Conservation (phyloP, 2,888 invertebrate species). For the Trichopria drosophilae region DNA sequence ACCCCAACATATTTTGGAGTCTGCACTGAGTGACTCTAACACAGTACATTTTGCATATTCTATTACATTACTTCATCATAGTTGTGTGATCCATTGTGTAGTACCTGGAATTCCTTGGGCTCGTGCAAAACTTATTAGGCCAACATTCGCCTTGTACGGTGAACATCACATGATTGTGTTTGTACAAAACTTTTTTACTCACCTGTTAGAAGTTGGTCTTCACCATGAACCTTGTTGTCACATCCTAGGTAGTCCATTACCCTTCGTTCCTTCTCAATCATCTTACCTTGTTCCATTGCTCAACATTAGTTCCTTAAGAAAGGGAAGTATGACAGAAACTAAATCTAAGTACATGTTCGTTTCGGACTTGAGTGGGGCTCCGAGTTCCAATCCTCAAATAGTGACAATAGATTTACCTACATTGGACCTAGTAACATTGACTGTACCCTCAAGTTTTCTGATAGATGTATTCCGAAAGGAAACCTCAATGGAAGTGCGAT, state of each 20-base stretch:
- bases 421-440: slow-evolving; percentile 71
- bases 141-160: slow-evolving; percentile 75
- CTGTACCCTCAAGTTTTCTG: slow-evolving; percentile 69
- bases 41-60: slow-evolving; percentile 85
- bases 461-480: slow-evolving; percentile 71
- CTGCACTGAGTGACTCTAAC: slow-evolving; percentile 59
- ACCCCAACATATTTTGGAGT: slow-evolving; percentile 55
- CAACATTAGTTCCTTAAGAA: slow-evolving; percentile 53
- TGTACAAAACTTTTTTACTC: slow-evolving; percentile 81
- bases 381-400: slow-evolving; percentile 33
- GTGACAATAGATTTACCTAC: slow-evolving; percentile 66
- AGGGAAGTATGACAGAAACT: slow-evolving; percentile 43
- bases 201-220: slow-evolving; percentile 80
- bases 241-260: slow-evolving; percentile 67
- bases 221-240: slow-evolving; percentile 84
- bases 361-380: slow-evolving; percentile 23
- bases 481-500: slow-evolving; percentile 70
- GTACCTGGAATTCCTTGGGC: slow-evolving; percentile 81
- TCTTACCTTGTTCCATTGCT: slow-evolving; percentile 71
- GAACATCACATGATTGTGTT: slow-evolving; percentile 81
- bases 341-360: slow-evolving; percentile 21
- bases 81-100: slow-evolving; percentile 80
- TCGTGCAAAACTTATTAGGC: slow-evolving; percentile 74
- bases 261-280: slow-evolving; percentile 62
- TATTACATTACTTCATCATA: slow-evolving; percentile 79